Percentiles rank a stretch among this genome's conserved stretches.
These are phyloP conservation scores for Tiaroga cobitis DNA, from an alignment of 2,797 vertebrate species.

Conservation along the genomic window DNA sequence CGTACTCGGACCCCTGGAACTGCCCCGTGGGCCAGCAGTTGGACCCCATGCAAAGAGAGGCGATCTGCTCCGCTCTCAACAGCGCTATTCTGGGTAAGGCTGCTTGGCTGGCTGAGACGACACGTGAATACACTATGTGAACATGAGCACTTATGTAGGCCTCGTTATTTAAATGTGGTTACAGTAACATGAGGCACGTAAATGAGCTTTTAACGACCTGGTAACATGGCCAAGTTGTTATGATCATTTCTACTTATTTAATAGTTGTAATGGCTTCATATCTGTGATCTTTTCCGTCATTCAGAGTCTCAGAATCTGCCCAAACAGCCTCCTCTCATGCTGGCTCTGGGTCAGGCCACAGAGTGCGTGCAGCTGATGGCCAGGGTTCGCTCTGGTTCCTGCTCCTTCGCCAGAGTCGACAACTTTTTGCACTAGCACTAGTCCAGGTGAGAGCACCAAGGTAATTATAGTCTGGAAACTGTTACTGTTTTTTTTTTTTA, in stretches of 20 bases:
- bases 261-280: background rate
- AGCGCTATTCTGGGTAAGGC: constrained; percentile 96
- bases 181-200: background rate
- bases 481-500: background rate
- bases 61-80: constrained; percentile 96
- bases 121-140: background rate
- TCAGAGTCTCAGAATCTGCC: constrained; percentile 98
- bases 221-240: constrained; percentile 1
- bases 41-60: constrained; percentile 94
- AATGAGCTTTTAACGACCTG: background rate
- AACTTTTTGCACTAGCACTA: constrained; percentile 97
- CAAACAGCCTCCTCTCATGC: constrained; percentile 96
- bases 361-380: constrained; percentile 98
- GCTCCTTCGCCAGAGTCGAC: constrained; percentile 98
- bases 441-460: constrained; percentile 72
- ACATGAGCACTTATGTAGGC: background rate
- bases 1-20: constrained; percentile 97
- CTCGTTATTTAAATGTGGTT: background rate
- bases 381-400: constrained; percentile 92
- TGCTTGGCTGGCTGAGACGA: background rate
- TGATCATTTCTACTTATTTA: background rate
- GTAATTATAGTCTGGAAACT: background rate
- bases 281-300: constrained; percentile 48
- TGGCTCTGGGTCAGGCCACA: constrained; percentile 95
- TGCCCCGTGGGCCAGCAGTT: constrained; percentile 97